Evolutionary conservation across 2,888 invertebrate genomes (phyloP), one percentile per base, ranked within the genome.

Genomic region (Eremobia ochroleuca): DNA sequence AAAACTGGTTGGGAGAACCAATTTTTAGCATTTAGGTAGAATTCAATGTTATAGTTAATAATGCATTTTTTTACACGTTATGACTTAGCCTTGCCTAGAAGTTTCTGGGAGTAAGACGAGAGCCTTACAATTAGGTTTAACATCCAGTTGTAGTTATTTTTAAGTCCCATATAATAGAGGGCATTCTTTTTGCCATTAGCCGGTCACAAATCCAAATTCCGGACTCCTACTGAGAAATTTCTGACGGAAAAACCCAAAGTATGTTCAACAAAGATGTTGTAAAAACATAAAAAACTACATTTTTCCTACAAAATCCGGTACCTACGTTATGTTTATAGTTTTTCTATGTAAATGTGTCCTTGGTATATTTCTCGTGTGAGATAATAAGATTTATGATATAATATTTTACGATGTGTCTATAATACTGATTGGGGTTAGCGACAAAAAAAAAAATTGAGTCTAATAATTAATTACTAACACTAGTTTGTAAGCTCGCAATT

Each of bases 291-390:
- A n/a, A 64, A 58, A 69, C 52, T 8, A 66, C 0, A 66, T 59
- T 59, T 72, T 66, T 72, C 18, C 37, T 13, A 8, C 21, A 25
- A 40, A 73, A 80, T 80, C 79, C 80, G 67, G 79, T 49, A 68
- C 21, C 52, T 52, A 34, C 25, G 25, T 67, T 43, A 34, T 25
- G n/a, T 67, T 80, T 64, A 79, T 80, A 18, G 25, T 34, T 18
- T 40, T 58, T 73, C 37, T 79, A 79, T 79, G 79, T 49, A 34
- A 79, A 79, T 79, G 1, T 40, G 81, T 73, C 79, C 79, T 79
- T 73, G 73, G 80, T 67, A 68, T 80, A 73, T 73, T 46, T 67
- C 43, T 67, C 15, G 25, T 31, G 43, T 61, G 73, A 55, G 18
- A 67, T 34, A 31, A 55, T 25, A 49, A 58, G 80, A 80, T 80